A percentile compares a stretch with the other conserved stretches of the same genome.
phyloP scores from a whole-genome alignment of 2,113 vertebrate genomes.

The Cervus canadensis region DNA sequence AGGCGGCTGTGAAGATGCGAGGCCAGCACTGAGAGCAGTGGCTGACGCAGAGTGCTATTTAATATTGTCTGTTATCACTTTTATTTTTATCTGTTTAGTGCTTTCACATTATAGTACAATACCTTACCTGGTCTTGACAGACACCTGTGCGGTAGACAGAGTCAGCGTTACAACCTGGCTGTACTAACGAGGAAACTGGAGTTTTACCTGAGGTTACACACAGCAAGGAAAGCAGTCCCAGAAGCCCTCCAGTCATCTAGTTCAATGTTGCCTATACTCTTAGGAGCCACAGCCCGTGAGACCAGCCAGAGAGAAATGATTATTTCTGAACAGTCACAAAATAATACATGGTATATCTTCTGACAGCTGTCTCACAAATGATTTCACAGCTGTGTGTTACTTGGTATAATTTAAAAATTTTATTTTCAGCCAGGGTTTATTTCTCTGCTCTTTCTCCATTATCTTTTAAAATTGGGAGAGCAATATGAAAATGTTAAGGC shows the following conservation, averaged over 20 bases:
- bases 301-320: background rate
- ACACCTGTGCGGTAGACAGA: background rate
- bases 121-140: background rate
- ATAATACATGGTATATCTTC: background rate
- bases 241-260: background rate
- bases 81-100: background rate
- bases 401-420: background rate
- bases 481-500: slow-evolving; percentile 32
- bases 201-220: background rate
- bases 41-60: background rate
- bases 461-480: slow-evolving; percentile 46
- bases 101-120: background rate
- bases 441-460: slow-evolving; percentile 39
- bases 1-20: background rate
- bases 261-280: background rate
- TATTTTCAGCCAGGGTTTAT: background rate
- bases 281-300: background rate
- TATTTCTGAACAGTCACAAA: background rate
- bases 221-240: rapidly evolving
- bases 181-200: background rate
- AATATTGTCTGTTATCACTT: background rate
- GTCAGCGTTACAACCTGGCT: rapidly evolving
- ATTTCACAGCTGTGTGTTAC: background rate
- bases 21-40: background rate
- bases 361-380: background rate